A percentile compares a stretch with the other conserved stretches of the same genome.
phyloP scores from a whole-genome alignment of 1,140 invertebrate species.

The Brachystomella parvula region DNA sequence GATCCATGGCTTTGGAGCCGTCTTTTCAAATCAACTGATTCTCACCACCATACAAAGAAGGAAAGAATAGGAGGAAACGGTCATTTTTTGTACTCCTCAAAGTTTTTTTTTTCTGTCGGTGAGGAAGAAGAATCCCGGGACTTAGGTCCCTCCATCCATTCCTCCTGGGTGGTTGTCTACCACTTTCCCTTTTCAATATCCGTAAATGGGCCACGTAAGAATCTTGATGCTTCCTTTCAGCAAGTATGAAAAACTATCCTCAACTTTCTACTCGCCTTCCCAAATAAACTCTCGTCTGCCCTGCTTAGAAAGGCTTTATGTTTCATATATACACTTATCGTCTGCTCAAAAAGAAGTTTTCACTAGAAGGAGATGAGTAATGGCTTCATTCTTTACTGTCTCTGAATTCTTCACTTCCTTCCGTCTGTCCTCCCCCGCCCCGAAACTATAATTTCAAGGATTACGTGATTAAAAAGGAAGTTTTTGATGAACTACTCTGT shows the following conservation, averaged over 20 bases:
- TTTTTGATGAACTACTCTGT: neutral
- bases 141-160: neutral
- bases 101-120: neutral
- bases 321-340: neutral
- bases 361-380: constrained; percentile 29
- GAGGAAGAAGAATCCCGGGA: neutral
- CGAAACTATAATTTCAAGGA: neutral
- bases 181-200: no score
- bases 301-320: neutral
- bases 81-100: neutral
- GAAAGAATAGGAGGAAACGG: neutral
- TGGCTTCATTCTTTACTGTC: constrained; percentile 29
- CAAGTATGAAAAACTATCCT: neutral
- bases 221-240: neutral
- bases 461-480: neutral
- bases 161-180: no score
- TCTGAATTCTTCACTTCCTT: constrained; percentile 22
- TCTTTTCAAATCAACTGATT: neutral
- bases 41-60: neutral
- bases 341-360: constrained; percentile 16
- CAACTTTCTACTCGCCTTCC: constrained; percentile 1
- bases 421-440: constrained; percentile 12
- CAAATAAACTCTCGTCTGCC: neutral
- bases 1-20: neutral
- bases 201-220: neutral